A percentile compares a stretch with the other conserved stretches of the same genome.
Evolutionary conservation across 2,888 invertebrate species (phyloP).

Genomic region (Synergus umbraculus): DNA sequence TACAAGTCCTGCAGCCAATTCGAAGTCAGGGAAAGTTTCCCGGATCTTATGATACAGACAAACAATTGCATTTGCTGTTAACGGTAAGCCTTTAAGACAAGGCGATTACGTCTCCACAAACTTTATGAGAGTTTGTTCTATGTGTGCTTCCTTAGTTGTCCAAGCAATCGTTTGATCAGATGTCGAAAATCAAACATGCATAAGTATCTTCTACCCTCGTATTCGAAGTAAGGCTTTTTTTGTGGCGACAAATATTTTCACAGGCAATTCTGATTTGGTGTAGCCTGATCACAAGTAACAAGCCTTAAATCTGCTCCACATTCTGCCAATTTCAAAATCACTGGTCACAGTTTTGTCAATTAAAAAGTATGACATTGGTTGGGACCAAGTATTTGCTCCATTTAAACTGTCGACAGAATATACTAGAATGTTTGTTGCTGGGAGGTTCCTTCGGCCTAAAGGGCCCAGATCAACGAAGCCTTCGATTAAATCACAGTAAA

Average conservation of each 20-base stretch:
- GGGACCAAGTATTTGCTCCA: slow-evolving; percentile 25
- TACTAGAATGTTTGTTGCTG: neutral
- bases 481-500: no score
- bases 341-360: neutral
- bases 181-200: neutral
- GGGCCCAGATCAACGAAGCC: no score
- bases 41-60: slow-evolving; percentile 38
- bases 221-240: neutral
- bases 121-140: slow-evolving; percentile 27
- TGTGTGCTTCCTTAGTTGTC: slow-evolving; percentile 9
- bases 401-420: no score
- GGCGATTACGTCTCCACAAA: slow-evolving; percentile 41
- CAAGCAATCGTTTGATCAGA: neutral
- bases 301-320: slow-evolving; percentile 37
- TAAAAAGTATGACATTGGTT: slow-evolving; percentile 47
- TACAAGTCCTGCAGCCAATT: slow-evolving; percentile 48
- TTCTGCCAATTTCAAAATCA: slow-evolving; percentile 9
- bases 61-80: slow-evolving; percentile 48
- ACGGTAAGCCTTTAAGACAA: slow-evolving; percentile 46
- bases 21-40: slow-evolving; percentile 43
- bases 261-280: slow-evolving; percentile 1
- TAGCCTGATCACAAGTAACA: slow-evolving; percentile 30
- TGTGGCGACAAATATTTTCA: neutral
- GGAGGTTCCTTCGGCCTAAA: slow-evolving; percentile 35
- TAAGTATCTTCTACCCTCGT: neutral